Percentiles rank a stretch among this genome's conserved stretches.
Conservation (phyloP, 64 coral and sea anemone species). For the Platygyra sinensis region DNA sequence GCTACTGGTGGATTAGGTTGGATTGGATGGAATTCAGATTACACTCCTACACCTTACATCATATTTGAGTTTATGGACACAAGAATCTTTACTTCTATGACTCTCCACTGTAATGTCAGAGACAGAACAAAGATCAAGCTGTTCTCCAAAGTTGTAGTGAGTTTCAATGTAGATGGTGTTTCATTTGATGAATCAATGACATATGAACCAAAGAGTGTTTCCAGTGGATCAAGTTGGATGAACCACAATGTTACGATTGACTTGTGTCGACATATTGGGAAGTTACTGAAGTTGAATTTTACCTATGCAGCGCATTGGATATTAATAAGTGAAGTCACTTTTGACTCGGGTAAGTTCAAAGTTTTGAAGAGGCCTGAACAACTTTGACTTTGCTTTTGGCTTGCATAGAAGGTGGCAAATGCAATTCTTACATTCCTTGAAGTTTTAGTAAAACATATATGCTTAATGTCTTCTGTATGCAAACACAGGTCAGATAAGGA, state of each 20-base stretch:
- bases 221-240: slow-evolving; percentile 34
- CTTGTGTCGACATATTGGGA: slow-evolving; percentile 72
- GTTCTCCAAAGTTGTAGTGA: slow-evolving; percentile 62
- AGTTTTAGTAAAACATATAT: too few species aligned
- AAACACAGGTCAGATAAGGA: too few species aligned
- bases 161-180: slow-evolving; percentile 24
- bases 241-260: slow-evolving; percentile 69
- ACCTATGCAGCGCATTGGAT: slow-evolving; percentile 68
- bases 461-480: too few species aligned
- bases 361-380: background rate
- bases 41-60: slow-evolving; percentile 58
- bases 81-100: slow-evolving; percentile 60
- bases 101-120: slow-evolving; percentile 75
- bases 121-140: slow-evolving; percentile 32
- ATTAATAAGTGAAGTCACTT: slow-evolving; percentile 77
- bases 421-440: too few species aligned
- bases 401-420: too few species aligned
- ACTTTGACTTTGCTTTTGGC: background rate
- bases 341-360: slow-evolving; percentile 62
- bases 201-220: slow-evolving; percentile 17
- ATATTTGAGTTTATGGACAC: slow-evolving; percentile 61
- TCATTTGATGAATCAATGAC: slow-evolving; percentile 9
- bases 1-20: background rate
- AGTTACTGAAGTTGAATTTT: slow-evolving; percentile 53
- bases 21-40: slow-evolving; percentile 57